These are phyloP conservation scores for Actenoides hombroni DNA, from an alignment of 2,113 vertebrate species.

Conservation along the genomic window DNA sequence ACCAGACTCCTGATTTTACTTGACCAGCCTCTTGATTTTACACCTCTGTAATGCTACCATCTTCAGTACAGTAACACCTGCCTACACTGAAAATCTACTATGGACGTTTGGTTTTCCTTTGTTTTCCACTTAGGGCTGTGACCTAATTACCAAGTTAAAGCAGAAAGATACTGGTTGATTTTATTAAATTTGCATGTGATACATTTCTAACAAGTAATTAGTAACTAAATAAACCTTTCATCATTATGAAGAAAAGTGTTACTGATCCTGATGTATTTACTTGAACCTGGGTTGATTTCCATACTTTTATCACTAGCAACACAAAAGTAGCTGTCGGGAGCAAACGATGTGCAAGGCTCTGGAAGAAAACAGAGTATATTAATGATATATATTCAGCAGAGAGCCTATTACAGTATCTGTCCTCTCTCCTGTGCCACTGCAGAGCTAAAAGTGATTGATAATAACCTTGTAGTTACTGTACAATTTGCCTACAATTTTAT, in stretches of 20 bases:
- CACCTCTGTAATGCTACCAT: background rate
- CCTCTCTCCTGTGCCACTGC: background rate
- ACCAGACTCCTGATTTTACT: background rate
- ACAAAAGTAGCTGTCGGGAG: conserved; percentile 1
- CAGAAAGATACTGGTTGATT: background rate
- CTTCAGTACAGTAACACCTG: background rate
- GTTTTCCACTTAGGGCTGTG: background rate
- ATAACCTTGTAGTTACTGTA: conserved; percentile 47
- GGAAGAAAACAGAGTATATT: conserved; percentile 33
- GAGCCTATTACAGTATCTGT: conserved; percentile 22
- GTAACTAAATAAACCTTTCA: background rate
- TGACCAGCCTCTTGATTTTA: background rate
- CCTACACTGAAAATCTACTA: background rate
- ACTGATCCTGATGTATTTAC: background rate
- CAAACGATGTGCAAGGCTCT: background rate
- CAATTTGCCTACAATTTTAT: conserved; percentile 60
- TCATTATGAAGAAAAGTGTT: background rate
- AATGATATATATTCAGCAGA: conserved; percentile 16
- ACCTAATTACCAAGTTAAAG: background rate
- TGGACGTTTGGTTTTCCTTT: rapidly evolving
- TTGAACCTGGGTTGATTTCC: background rate
- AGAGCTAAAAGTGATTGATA: conserved; percentile 64
- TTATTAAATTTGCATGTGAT: background rate
- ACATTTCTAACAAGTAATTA: background rate
- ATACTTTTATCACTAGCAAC: conserved; percentile 23